Evolutionary conservation across 2,888 invertebrate genomes (phyloP), one percentile per base, ranked within the genome.

Genomic region (Drosophila monieri): DNA sequence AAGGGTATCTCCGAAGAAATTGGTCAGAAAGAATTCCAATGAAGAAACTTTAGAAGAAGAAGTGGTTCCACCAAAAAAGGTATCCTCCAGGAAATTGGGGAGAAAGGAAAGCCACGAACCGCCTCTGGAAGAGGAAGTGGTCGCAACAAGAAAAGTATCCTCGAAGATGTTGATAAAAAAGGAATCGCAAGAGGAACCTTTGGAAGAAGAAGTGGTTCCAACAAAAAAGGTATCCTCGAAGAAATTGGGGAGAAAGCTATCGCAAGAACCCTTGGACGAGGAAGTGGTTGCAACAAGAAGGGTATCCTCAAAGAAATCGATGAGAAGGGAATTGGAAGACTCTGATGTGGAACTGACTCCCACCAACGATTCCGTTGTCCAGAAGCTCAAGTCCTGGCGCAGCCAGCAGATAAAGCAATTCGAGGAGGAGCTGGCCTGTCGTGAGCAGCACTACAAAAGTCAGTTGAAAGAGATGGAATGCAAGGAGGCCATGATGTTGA

Each of bases 351-450:
- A 30, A 10, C 25, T 44, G 6, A 21, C 30, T 23, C 15, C 30
- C 2, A 39, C 47, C 3, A 35, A 37, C 0, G 61, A 69, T 9
- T 18, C 62, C 1, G 57, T 37, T 6, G 39, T 23, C 14, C 58
- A 56, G 10, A 95, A 95, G 69, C 90, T 96, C 1, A 95, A 95
- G 83, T 94, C 94, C 23, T 96, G 96, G 96, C 96, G 95, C 85
- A 93, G 94, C 69, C 92, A 93, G 25, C 94, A 95, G 80, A 94
- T 95, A 81, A 93, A 94, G 67, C 85, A 94, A 6, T 95, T 94
- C 80, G 93, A 93, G 80, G 89, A 91, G 43, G 94, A 94, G 92
- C 81, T 94, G 12, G 93, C 93, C 80, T 92, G 92, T 56, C 94
- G 94, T 88, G 49, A 65, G 92, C 93, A 18, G 92, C 92, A 60